A percentile compares a stretch with the other conserved stretches of the same genome.
These are phyloP conservation scores for Pollenia griseotomentosa DNA, from an alignment of 2,888 invertebrate species.

Conservation along the genomic window DNA sequence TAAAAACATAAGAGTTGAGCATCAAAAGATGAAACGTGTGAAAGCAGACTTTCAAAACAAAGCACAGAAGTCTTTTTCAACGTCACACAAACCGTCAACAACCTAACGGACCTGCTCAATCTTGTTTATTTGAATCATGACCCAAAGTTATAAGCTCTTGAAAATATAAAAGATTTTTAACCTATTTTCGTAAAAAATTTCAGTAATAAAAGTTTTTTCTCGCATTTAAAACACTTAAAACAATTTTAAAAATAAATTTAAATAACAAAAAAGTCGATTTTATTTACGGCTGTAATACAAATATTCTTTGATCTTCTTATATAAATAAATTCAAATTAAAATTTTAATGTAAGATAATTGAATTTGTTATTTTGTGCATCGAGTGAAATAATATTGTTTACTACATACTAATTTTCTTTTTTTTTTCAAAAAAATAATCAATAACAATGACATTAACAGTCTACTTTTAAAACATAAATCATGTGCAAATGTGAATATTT, in stretches of 20 bases:
- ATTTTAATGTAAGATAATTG: slow-evolving; percentile 11
- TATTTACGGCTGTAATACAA: slow-evolving; percentile 2
- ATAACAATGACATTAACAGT: slow-evolving; percentile 34
- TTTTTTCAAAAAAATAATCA: slow-evolving; percentile 46
- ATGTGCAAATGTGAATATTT: slow-evolving; percentile 4
- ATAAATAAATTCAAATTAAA: slow-evolving; percentile 42
- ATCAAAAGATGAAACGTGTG: too few species aligned
- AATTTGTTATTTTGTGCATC: slow-evolving; percentile 3
- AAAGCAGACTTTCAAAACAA: too few species aligned
- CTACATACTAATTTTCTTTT: background rate
- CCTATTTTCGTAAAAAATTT: background rate
- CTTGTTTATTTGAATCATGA: too few species aligned
- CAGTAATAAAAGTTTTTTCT: too few species aligned
- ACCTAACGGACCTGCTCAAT: too few species aligned
- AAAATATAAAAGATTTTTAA: too few species aligned
- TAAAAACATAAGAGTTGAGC: too few species aligned
- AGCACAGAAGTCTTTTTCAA: too few species aligned
- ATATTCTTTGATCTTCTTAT: slow-evolving; percentile 49
- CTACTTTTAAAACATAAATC: slow-evolving; percentile 45
- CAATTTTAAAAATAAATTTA: background rate
- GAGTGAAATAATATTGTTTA: slow-evolving; percentile 27
- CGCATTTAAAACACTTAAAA: background rate
- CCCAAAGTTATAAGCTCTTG: too few species aligned
- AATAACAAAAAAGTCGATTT: background rate
- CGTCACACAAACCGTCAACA: too few species aligned